Evolutionary conservation across 2,888 invertebrate genomes (phyloP).

Genomic region (Drosophila neonasuta): DNA sequence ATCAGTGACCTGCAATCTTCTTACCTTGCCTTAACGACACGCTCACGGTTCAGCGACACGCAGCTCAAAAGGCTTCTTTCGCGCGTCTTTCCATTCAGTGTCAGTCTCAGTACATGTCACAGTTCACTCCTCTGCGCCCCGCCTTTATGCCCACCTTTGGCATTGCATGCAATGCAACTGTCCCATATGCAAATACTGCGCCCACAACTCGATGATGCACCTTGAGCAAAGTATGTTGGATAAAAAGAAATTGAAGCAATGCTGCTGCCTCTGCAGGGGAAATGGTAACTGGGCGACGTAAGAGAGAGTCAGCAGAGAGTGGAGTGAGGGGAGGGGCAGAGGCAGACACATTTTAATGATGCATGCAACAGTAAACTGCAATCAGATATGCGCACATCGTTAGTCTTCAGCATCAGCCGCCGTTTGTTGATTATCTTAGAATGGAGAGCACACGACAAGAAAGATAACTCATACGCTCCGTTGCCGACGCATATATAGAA

Average conservation of each 20-base stretch:
- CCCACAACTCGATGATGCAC: constrained; percentile 64
- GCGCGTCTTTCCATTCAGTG: constrained; percentile 63
- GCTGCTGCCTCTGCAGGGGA: constrained; percentile 22
- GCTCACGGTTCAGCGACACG: constrained; percentile 68
- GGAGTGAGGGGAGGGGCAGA: constrained; percentile 32
- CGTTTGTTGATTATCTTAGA: constrained; percentile 75
- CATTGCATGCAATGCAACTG: constrained; percentile 20
- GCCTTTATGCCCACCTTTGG: neutral
- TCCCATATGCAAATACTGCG: constrained; percentile 68
- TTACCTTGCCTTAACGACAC: constrained; percentile 1
- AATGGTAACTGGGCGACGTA: constrained; percentile 6
- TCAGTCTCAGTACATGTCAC: constrained; percentile 11
- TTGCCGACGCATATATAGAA: constrained; percentile 58
- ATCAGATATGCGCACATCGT: constrained; percentile 77
- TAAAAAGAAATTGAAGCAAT: constrained; percentile 71
- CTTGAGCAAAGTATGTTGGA: constrained; percentile 69
- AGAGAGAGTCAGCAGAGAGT: neutral
- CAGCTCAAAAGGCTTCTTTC: constrained; percentile 53
- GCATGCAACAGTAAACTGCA: constrained; percentile 78
- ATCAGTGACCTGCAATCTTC: constrained; percentile 31
- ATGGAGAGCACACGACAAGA: constrained; percentile 66
- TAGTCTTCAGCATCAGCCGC: constrained; percentile 74
- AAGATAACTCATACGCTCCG: constrained; percentile 75
- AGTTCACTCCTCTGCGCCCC: neutral
- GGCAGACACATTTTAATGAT: constrained; percentile 80